Base-by-base conservation (phyloP, 2,113 vertebrate species). In the Pedionomus torquatus region DNA sequence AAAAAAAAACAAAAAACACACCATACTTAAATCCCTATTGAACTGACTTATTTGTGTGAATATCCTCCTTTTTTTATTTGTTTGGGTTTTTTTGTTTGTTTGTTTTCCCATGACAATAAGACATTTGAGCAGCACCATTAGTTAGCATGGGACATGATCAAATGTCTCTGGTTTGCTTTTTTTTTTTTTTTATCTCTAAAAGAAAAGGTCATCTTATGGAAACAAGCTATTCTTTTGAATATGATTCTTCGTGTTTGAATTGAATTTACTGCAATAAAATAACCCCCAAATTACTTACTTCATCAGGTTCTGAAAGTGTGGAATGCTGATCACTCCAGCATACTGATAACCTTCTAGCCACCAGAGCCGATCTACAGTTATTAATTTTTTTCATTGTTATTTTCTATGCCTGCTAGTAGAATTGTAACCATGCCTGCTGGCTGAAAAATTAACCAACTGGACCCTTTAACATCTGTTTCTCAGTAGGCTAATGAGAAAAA, bases 401-500 rank as follows among this genome's bases (percentile, higher is more conserved):
- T 46, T 91, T 92, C 37, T 78, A 2, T 75, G 54, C n/a, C 81
- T 95, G 4, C 58, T 95, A 91, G 63, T 65, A 90, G 55, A 86
- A 95, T 54, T 74, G 49, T 35, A 85, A 52, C 39, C 90, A 48
- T 25, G 43, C 60, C 91, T 88, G 64, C 88, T 96, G 88, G 58
- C 66, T 92, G 66, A 94, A 95, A 96, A 92, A 96, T 82, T 95
- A 95, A 57, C 51, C 43, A 83, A 11, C 58, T 55, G 43, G 87
- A 90, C 41, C 3, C 14, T 75, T 91, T 89, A 49, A 54, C 49
- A 88, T 92, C 37, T 90, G 60, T 83, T 91, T 96, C 93, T 87
- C 80, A 75, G 79, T 75, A 95, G 51, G 39, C n/a, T 91, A 93
- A 88, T 86, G 83, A 92, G 58, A 95, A 96, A 91, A 93, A 74